A percentile compares a stretch with the other conserved stretches of the same genome.
phyloP scores from a whole-genome alignment of 2,888 invertebrate genomes.

The Pollenia amentaria region DNA sequence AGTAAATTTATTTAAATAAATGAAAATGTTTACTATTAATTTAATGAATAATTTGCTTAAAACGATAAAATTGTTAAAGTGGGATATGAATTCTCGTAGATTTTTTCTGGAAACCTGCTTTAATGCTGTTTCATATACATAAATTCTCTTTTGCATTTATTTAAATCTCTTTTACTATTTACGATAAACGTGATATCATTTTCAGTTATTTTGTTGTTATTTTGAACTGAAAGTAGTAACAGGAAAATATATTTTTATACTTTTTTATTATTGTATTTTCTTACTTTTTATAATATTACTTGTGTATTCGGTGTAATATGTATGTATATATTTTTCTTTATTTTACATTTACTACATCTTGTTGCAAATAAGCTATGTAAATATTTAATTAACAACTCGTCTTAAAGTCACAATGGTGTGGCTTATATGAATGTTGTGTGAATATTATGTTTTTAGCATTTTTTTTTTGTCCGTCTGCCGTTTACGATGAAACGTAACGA shows the following conservation, averaged over 20 bases:
- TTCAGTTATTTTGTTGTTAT: background rate
- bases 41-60: too few relatives aligned
- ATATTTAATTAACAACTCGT: conserved; percentile 70
- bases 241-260: conserved; percentile 20
- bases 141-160: background rate
- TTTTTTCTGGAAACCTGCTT: too few relatives aligned
- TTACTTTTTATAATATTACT: background rate
- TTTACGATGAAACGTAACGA: background rate
- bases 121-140: too few relatives aligned
- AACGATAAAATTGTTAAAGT: too few relatives aligned
- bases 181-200: conserved; percentile 16
- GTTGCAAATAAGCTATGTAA: conserved; percentile 68
- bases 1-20: too few relatives aligned
- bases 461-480: background rate
- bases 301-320: background rate
- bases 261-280: conserved; percentile 1
- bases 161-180: background rate
- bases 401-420: conserved; percentile 61
- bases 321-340: conserved; percentile 18
- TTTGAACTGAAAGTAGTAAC: conserved; percentile 45
- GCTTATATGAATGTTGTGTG: conserved; percentile 59
- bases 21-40: too few relatives aligned
- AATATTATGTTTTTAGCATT: conserved; percentile 52
- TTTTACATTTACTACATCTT: conserved; percentile 57
- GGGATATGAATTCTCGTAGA: too few relatives aligned